Evolutionary conservation across 2,113 vertebrate species (phyloP).

Genomic region (Ailurus styani): DNA sequence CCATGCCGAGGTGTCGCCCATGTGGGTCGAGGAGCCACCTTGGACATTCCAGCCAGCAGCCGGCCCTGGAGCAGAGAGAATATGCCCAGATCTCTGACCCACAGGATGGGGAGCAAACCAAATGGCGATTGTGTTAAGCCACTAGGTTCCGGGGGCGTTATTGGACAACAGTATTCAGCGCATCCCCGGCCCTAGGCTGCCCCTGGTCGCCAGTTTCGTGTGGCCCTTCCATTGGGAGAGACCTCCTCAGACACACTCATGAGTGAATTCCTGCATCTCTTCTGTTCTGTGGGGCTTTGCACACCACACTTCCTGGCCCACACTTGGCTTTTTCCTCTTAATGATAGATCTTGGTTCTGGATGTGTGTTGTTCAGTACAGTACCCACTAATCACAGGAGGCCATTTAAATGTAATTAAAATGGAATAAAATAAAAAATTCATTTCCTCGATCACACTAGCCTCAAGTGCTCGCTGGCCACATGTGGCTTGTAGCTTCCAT

Average conservation of each 20-base stretch:
- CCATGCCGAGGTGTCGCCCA: fast-evolving
- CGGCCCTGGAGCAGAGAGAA: neutral
- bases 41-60: neutral
- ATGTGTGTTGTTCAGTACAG: fast-evolving
- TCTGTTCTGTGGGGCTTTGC: neutral
- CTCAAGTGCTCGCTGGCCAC: neutral
- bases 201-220: neutral
- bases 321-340: neutral
- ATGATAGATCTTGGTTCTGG: neutral
- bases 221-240: neutral
- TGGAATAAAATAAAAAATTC: neutral
- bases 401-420: neutral
- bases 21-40: neutral
- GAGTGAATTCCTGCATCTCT: fast-evolving
- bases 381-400: neutral
- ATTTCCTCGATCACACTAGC: neutral
- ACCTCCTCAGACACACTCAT: fast-evolving
- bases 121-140: neutral
- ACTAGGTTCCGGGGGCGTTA: neutral
- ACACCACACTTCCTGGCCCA: neutral
- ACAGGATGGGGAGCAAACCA: neutral
- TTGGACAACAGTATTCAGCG: neutral
- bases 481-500: neutral
- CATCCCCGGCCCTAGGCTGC: too few species aligned
- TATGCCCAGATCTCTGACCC: too few species aligned